Evolutionary conservation across 2,888 invertebrate species (phyloP).

Genomic region (Drosophila emarginata): DNA sequence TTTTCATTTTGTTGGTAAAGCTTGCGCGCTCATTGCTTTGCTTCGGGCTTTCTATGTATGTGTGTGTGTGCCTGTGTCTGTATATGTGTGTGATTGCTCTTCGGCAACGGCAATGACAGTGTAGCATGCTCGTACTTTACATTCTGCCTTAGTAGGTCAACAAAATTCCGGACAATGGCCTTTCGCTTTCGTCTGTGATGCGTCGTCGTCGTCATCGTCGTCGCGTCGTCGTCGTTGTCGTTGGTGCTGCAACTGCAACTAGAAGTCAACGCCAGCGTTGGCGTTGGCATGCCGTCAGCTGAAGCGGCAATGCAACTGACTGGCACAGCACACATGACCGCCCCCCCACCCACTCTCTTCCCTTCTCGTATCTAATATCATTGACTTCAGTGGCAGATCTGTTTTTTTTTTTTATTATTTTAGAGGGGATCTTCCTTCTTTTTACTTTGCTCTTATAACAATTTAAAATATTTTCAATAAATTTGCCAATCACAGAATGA

Average conservation of each 20-base stretch:
- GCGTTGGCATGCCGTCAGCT: slow-evolving; percentile 54
- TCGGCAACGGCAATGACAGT: slow-evolving; percentile 82
- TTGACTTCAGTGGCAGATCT: background rate
- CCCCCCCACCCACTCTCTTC: background rate
- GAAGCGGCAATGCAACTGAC: slow-evolving; percentile 19
- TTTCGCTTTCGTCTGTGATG: slow-evolving; percentile 81
- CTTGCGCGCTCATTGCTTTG: slow-evolving; percentile 41
- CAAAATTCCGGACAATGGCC: slow-evolving; percentile 83
- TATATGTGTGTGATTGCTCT: slow-evolving; percentile 42
- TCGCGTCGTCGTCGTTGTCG: slow-evolving; percentile 9
- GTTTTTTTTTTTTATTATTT: background rate
- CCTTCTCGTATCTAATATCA: slow-evolving; percentile 4
- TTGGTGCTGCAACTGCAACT: slow-evolving; percentile 30
- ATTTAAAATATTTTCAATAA: too few species aligned
- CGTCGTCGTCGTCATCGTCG: slow-evolving; percentile 32
- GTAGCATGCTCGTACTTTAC: slow-evolving; percentile 75
- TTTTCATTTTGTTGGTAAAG: slow-evolving; percentile 24
- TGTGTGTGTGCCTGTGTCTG: background rate
- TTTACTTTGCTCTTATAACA: too few species aligned
- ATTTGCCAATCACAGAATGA: too few species aligned
- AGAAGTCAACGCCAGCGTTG: slow-evolving; percentile 47
- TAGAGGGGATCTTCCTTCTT: background rate
- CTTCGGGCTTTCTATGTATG: slow-evolving; percentile 2
- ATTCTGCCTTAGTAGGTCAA: slow-evolving; percentile 83
- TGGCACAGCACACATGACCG: background rate